These are phyloP conservation scores for Jordanella pulchra DNA, from an alignment of 2,797 vertebrate genomes.

Conservation along the genomic window DNA sequence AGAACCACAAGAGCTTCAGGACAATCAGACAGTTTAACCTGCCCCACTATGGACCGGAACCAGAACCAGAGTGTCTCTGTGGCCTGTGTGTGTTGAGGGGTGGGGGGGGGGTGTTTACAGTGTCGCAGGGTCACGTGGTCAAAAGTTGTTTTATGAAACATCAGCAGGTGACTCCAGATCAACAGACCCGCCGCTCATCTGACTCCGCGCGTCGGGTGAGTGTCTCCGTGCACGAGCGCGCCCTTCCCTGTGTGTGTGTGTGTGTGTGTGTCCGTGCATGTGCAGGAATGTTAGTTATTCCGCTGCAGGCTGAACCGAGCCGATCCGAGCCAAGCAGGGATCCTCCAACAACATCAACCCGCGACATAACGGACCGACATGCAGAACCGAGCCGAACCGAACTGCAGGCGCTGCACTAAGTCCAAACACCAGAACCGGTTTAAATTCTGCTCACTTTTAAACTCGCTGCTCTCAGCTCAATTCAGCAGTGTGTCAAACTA, in stretches of 20 bases:
- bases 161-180: slow-evolving; percentile 7
- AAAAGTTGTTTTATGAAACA: slow-evolving; percentile 3
- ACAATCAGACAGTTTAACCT: too few species aligned
- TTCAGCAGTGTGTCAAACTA: background rate
- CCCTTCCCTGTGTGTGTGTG: background rate
- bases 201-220: background rate
- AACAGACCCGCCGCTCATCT: background rate
- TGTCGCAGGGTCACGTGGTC: slow-evolving; percentile 1
- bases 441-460: slow-evolving; percentile 17
- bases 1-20: too few species aligned
- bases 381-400: background rate
- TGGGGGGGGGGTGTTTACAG: background rate
- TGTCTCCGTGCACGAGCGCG: background rate
- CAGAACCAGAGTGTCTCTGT: background rate
- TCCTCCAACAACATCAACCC: slow-evolving; percentile 3
- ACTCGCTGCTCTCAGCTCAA: background rate
- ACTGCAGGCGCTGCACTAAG: background rate
- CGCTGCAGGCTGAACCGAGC: slow-evolving; percentile 30
- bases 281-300: slow-evolving; percentile 73
- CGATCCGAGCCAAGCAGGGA: slow-evolving; percentile 33
- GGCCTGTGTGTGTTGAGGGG: background rate
- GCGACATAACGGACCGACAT: background rate
- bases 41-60: background rate
- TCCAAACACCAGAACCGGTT: background rate
- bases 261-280: slow-evolving; percentile 12